Base-by-base conservation (phyloP, 37 sponge, comb jelly and placozoan genomes). In the Chondrilla cf. caribensis region DNA sequence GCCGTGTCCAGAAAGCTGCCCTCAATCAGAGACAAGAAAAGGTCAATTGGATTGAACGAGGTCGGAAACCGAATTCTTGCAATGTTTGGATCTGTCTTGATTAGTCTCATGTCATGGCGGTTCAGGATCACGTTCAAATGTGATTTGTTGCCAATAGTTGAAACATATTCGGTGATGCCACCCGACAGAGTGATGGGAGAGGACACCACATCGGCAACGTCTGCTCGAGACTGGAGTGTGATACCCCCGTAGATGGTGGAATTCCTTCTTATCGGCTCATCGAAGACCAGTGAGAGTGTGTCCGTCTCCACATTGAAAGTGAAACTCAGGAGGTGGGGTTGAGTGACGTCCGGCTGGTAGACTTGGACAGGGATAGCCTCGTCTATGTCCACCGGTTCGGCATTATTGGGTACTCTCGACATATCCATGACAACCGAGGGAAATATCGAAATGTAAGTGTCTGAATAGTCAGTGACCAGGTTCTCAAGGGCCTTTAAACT, bases 251-350 rank as follows among this genome's bases (percentile, higher is more conserved):
- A 78, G 1, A 81, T 81, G 37, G 89, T 85, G 32, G 86, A 75
- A 58, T 82, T 90, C 38, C 90, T 38, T 57, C 85, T 73, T 1
- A 96, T 89, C 6, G 97, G 97, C 77, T 96, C 97, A 86, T 88
- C 85, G 43, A 96, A 96, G 7, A 85, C 88, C n/a, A 96, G 87
- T 37, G 33, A 84, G 11, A 93, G 81, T 0, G 62, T 21, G 64
- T 88, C 86, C 60, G 83, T 54, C 31, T 85, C 89, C n/a, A 96
- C 80, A 79, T 96, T 66, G 31, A 96, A 65, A 19, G 47, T 82
- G 75, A 88, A 87, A 24, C 59, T 77, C 26, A 55, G 47, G 8
- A 96, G 66, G 18, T 54, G 65, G 0, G 97, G 97, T 3, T 66
- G 71, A 21, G 89, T 90, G 44, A 78, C 38, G 58, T 96, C 97